Conservation (phyloP, 2,797 vertebrate genomes). For the Microcaecilia unicolor region DNA sequence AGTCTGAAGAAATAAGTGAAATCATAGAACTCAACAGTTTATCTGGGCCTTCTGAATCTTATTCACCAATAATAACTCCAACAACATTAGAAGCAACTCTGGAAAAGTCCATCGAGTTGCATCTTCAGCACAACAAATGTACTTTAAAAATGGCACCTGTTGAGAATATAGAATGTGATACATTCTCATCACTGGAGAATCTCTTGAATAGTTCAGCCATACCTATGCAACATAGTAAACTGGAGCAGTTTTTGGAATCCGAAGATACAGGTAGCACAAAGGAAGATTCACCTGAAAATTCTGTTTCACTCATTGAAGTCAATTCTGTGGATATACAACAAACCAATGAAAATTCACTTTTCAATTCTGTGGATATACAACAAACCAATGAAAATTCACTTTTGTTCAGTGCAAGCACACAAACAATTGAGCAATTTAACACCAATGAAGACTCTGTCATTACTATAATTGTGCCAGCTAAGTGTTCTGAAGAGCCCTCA, state of each 20-base stretch:
- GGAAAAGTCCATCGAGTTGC: constrained; percentile 8
- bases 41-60: constrained; percentile 17
- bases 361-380: constrained; percentile 35
- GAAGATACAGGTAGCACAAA: constrained; percentile 17
- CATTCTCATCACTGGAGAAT: constrained; percentile 18
- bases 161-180: constrained; percentile 1
- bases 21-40: constrained; percentile 13
- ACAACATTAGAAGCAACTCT: constrained; percentile 32
- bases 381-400: constrained; percentile 35
- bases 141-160: constrained; percentile 15
- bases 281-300: constrained; percentile 19
- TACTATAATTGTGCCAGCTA: constrained; percentile 48
- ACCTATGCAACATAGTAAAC: constrained; percentile 33
- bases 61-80: constrained; percentile 36
- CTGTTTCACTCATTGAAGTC: constrained; percentile 7
- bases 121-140: constrained; percentile 7
- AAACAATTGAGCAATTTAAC: constrained; percentile 40
- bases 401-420: constrained; percentile 44
- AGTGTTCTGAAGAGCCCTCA: constrained; percentile 27
- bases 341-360: constrained; percentile 25
- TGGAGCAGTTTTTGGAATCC: constrained; percentile 29
- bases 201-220: constrained; percentile 25
- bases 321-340: constrained; percentile 36
- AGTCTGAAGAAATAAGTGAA: constrained; percentile 18
- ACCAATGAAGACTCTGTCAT: constrained; percentile 44